phyloP scores from a whole-genome alignment of 64 coral and sea anemone species.

The Porites lutea region DNA sequence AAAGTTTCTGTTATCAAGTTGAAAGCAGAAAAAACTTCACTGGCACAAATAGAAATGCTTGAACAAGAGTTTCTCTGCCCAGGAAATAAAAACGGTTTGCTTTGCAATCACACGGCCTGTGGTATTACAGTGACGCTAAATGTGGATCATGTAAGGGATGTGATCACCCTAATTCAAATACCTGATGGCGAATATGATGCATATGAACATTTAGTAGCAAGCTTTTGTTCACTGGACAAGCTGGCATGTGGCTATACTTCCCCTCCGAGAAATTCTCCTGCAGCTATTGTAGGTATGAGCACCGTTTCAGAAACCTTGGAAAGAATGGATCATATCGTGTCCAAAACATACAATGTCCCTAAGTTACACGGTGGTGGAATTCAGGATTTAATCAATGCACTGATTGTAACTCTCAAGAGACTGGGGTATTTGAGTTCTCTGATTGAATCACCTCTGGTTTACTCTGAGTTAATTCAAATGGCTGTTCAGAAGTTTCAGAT shows the following conservation, averaged over 20 bases:
- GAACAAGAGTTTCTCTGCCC: constrained; percentile 58
- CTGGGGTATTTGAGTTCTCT: constrained; percentile 75
- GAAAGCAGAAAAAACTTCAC: constrained; percentile 6
- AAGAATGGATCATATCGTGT: background rate
- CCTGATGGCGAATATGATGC: constrained; percentile 65
- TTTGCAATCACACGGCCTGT: constrained; percentile 20
- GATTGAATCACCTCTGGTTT: constrained; percentile 36
- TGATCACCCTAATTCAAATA: constrained; percentile 70
- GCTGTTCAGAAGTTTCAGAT: constrained; percentile 78
- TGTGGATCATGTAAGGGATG: constrained; percentile 36
- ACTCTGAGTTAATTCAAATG: constrained; percentile 57
- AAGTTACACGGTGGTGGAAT: constrained; percentile 13
- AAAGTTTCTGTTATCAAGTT: constrained; percentile 66
- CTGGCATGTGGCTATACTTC: background rate
- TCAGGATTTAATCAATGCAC: constrained; percentile 26
- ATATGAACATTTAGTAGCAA: constrained; percentile 36
- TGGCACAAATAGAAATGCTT: constrained; percentile 58
- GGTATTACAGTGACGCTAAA: constrained; percentile 59
- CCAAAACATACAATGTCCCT: constrained; percentile 9
- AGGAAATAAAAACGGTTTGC: constrained; percentile 45
- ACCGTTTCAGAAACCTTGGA: background rate
- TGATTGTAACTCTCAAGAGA: constrained; percentile 21
- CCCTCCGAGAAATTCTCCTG: constrained; percentile 16
- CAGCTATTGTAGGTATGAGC: constrained; percentile 4
- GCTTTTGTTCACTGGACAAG: constrained; percentile 73